phyloP scores from a whole-genome alignment of 2,113 vertebrate genomes.

The Tonatia bakeri region DNA sequence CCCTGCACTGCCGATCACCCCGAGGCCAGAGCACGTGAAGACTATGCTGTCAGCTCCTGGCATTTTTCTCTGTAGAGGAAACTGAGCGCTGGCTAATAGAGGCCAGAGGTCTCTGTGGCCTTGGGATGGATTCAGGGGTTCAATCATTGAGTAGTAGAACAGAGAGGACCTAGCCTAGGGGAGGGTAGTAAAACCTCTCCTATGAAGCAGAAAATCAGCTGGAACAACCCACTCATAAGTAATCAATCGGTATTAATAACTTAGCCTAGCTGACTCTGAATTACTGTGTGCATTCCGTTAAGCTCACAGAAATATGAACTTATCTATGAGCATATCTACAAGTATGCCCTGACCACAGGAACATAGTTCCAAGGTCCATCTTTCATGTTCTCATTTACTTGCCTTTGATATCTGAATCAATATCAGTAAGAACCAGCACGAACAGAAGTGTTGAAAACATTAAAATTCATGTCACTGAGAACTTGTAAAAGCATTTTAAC shows the following conservation, averaged over 20 bases:
- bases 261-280: conserved; percentile 33
- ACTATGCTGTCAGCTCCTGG: conserved; percentile 65
- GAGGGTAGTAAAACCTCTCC: conserved; percentile 57
- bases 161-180: conserved; percentile 51
- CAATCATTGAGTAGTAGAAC: conserved; percentile 47
- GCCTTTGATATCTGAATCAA: background rate
- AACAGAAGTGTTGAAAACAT: background rate
- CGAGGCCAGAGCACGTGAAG: conserved; percentile 56
- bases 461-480: background rate
- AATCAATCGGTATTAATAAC: conserved; percentile 44
- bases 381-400: background rate
- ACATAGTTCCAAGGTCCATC: background rate
- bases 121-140: conserved; percentile 49
- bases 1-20: conserved; percentile 33
- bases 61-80: conserved; percentile 28
- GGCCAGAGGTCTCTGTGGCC: conserved; percentile 66
- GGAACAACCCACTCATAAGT: conserved; percentile 49
- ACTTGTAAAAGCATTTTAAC: background rate
- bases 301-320: background rate
- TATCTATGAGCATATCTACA: background rate
- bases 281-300: background rate
- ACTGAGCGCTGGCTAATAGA: conserved; percentile 57
- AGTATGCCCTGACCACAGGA: background rate
- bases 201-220: conserved; percentile 68
- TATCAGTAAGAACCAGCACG: background rate